Conservation (phyloP, 1,140 invertebrate genomes). For the Drosophila arawakana region DNA sequence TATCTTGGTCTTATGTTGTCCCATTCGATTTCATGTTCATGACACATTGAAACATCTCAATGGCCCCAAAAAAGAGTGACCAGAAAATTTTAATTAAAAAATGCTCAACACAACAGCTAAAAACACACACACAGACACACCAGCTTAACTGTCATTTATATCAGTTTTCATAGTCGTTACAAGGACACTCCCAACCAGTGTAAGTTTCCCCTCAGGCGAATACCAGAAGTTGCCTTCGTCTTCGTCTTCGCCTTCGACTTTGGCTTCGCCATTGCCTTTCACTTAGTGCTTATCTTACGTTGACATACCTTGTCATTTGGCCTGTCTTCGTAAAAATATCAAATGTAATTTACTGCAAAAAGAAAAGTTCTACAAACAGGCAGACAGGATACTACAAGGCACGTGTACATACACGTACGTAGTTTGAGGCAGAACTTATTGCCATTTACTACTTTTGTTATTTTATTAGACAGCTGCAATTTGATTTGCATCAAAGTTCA, state of each 20-base stretch:
- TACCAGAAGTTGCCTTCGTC: constrained; percentile 46
- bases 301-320: constrained; percentile 78
- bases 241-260: constrained; percentile 36
- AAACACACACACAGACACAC: constrained; percentile 6
- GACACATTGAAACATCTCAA: constrained; percentile 29
- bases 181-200: constrained; percentile 12
- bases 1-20: constrained; percentile 6
- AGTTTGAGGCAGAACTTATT: neutral
- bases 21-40: constrained; percentile 37
- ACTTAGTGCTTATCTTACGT: constrained; percentile 72
- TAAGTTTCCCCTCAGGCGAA: neutral
- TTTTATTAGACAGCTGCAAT: constrained; percentile 15
- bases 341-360: constrained; percentile 71
- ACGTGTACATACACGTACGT: constrained; percentile 1
- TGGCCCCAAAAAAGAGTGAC: constrained; percentile 20
- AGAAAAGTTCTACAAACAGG: constrained; percentile 32
- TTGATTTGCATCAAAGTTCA: constrained; percentile 34
- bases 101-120: constrained; percentile 33
- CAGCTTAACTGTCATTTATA: constrained; percentile 54
- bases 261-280: constrained; percentile 25
- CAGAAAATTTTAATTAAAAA: constrained; percentile 62
- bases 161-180: constrained; percentile 33
- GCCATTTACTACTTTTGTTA: constrained; percentile 14
- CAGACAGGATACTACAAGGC: constrained; percentile 10
- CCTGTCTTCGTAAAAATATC: constrained; percentile 74